Evolutionary conservation across 2,113 vertebrate genomes (phyloP), one percentile per base, ranked within the genome.

Genomic region (Hylia prasina): DNA sequence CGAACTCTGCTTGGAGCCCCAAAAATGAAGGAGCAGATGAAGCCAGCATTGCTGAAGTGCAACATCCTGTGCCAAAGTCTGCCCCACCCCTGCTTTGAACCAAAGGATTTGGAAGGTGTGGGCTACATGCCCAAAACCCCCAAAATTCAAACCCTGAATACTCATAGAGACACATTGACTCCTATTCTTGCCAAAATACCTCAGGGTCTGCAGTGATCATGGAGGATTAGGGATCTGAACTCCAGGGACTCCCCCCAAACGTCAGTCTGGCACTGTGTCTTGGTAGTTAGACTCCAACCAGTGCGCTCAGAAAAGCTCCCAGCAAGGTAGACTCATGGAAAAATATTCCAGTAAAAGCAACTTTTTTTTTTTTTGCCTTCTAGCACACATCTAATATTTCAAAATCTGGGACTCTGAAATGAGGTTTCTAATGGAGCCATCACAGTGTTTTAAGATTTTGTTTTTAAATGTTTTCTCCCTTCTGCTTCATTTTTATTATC

Each of bases 361-460:
- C 3, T 33, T 21, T 30, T 65, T 50, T 53, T 68, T 48, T 23
- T 27, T 40, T 39, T 51, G 3, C 47, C 88, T 81, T 70, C 60
- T 45, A 50, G 20, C 8, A 64, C 1, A 0, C 19, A 60, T 18
- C 5, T 75, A 75, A 21, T 76, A 45, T 85, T 68, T 92, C 19
- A 85, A 20, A 90, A 94, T 47, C 39, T 64, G 25, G 21, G 23
- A 63, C 35, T 93, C 56, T 39, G 33, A 82, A 82, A 94, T 45
- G 30, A 82, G 48, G 30, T 68, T 90, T 82, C 16, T 44, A 83
- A 42, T 18, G 22, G 30, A 95, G 42, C 2, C 18, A 39, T 14
- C 35, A 13, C 53, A 35, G 33, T 53, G 78, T 81, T 37, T 87
- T 45, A 81, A 71, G 21, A 7, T 10, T 31, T 5, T 24, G 53